Percentiles rank a stretch among this genome's conserved stretches.
These are phyloP conservation scores for Pediacus dermestoides DNA, from an alignment of 2,888 invertebrate genomes.

Conservation along the genomic window DNA sequence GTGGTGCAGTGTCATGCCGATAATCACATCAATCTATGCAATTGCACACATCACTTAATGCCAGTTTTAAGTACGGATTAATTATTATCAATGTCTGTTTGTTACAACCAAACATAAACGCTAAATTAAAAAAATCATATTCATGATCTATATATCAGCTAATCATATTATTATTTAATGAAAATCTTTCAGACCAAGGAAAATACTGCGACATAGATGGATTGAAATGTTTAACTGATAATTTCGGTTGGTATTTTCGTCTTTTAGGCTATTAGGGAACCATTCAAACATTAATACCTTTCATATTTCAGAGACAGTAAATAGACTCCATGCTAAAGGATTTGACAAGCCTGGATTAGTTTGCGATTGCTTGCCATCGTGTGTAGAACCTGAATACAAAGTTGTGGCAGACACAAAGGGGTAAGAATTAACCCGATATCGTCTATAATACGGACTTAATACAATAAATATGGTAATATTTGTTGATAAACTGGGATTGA, in stretches of 20 bases:
- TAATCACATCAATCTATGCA: conserved; percentile 55
- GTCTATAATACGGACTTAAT: no score
- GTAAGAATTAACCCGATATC: no score
- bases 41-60: conserved; percentile 63
- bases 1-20: conserved; percentile 57
- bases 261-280: conserved; percentile 10
- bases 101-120: no score
- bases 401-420: conserved; percentile 51
- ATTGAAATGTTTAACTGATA: conserved; percentile 54
- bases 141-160: no score
- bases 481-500: no score
- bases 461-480: no score
- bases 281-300: conserved; percentile 13
- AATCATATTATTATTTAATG: no score
- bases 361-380: conserved; percentile 60
- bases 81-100: conserved; percentile 4
- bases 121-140: no score
- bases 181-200: conserved; percentile 46
- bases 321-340: conserved; percentile 48
- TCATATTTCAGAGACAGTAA: conserved; percentile 44
- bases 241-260: conserved; percentile 43
- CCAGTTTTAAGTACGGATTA: conserved; percentile 53
- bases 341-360: conserved; percentile 49
- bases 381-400: conserved; percentile 58
- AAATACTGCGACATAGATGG: conserved; percentile 55